Conservation (phyloP, 1,140 invertebrate genomes). For the Glossosoma conforme region DNA sequence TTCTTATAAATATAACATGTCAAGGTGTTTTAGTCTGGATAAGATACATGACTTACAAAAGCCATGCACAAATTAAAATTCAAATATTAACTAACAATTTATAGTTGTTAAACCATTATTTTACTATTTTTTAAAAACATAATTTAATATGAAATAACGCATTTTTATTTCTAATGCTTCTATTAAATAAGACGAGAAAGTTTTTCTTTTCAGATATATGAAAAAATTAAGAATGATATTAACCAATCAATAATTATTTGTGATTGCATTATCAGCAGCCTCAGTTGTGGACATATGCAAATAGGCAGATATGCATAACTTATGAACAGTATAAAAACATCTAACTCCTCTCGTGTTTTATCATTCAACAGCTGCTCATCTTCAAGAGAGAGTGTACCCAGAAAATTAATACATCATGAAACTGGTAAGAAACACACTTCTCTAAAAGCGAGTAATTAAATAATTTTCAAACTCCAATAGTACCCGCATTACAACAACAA, state of each 20-base stretch:
- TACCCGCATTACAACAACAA: too few species aligned
- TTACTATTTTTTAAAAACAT: too few species aligned
- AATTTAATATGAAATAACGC: too few species aligned
- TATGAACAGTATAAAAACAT: slow-evolving; percentile 13
- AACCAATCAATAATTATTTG: slow-evolving; percentile 23
- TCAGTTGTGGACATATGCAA: slow-evolving; percentile 20
- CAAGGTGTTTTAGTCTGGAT: too few species aligned
- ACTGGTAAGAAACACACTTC: slow-evolving; percentile 10
- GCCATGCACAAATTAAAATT: too few species aligned
- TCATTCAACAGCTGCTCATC: slow-evolving; percentile 9
- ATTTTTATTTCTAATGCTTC: too few species aligned
- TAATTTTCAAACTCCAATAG: too few species aligned
- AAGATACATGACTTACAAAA: too few species aligned
- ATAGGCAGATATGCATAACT: slow-evolving; percentile 21
- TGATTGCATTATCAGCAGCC: slow-evolving; percentile 22
- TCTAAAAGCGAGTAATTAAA: background rate
- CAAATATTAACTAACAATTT: too few species aligned
- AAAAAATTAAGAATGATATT: slow-evolving; percentile 19
- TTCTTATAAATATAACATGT: too few species aligned
- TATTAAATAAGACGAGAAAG: slow-evolving; percentile 21
- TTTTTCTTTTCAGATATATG: slow-evolving; percentile 17
- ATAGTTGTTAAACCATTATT: too few species aligned
- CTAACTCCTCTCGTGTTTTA: background rate
- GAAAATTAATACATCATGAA: slow-evolving; percentile 13
- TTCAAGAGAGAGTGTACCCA: background rate